Base-by-base conservation (phyloP, 2,113 vertebrate genomes). In the Nymphicus hollandicus region DNA sequence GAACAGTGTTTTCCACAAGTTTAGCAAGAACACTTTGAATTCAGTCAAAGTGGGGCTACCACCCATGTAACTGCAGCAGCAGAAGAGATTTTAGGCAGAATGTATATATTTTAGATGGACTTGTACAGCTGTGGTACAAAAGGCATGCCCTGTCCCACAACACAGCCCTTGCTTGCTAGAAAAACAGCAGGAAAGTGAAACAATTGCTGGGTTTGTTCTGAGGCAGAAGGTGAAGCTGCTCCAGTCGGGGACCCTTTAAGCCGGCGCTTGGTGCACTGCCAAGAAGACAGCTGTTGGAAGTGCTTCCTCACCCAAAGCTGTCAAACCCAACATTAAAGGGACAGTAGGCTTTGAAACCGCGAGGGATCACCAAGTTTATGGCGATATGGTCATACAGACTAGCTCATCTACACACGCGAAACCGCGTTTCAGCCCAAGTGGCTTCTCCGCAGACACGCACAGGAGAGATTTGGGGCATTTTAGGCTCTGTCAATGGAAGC, bases 281-380 rank as follows among this genome's bases (percentile, higher is more conserved):
- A 99, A 98, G 97, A 97, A 98, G 99, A 99, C 99, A 99, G 99
- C 99, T 99, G 99, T 99, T 99, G 98, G 98, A 98, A 99, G 98
- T 98, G 98, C 98, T 98, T 97, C 98, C 98, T 99, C 98, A 97
- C 97, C 84, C 70, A 98, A 98, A 99, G 98, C 98, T 99, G 98
- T 99, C 99, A 98, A 97, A 97, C 91, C 96, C 98, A 97, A 98
- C 98, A 98, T 98, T 97, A 98, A 98, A 98, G 98, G 97, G 98
- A 98, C 97, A 98, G 96, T 56, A 89, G 85, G 64, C 93, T 92
- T 66, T 77, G 94, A 89, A 95, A 93, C 64, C 82, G 71, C 92
- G 43, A 91, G 92, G 93, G 97, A 98, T 97, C 98, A 98, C 97
- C 87, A 52, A 93, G 72, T 92, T 94, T 95, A 84, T 46, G 86